These are phyloP conservation scores for Pectinophora gossypiella DNA, from an alignment of 1,140 invertebrate genomes.

Conservation along the genomic window DNA sequence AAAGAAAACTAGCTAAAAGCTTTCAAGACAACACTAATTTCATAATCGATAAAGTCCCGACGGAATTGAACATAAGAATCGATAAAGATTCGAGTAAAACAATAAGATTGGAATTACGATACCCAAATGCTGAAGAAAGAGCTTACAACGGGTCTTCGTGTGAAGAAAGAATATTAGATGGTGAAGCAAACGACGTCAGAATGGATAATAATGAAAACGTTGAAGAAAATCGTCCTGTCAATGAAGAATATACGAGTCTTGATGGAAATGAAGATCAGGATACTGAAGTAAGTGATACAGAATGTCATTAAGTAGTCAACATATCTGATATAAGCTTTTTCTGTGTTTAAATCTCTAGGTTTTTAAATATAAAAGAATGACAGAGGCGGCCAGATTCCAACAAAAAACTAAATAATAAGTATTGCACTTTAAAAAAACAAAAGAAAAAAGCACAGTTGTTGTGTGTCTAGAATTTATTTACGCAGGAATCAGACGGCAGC, in stretches of 20 bases:
- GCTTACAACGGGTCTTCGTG: no score
- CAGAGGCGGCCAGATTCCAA: no score
- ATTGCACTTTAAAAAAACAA: no score
- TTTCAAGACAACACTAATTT: slow-evolving; percentile 18
- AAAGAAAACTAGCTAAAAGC: slow-evolving; percentile 27
- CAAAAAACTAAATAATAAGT: no score
- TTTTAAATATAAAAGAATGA: no score
- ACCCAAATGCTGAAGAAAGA: slow-evolving; percentile 31
- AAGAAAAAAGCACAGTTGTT: no score
- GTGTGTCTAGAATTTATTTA: no score
- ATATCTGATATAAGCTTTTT: no score
- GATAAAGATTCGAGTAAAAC: slow-evolving; percentile 48
- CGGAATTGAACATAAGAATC: slow-evolving; percentile 45
- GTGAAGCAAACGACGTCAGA: background rate
- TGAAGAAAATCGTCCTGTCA: background rate
- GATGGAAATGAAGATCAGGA: background rate
- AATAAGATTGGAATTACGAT: slow-evolving; percentile 49
- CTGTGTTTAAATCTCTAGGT: no score
- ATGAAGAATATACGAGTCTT: no score
- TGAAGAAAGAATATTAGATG: background rate
- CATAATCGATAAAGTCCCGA: slow-evolving; percentile 7
- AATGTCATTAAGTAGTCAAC: no score
- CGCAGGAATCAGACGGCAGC: no score
- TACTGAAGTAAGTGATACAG: slow-evolving; percentile 1
- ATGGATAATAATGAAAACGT: background rate